A percentile compares a stretch with the other conserved stretches of the same genome.
Conservation (phyloP, 1,140 invertebrate genomes). For the Melitaea cinxia region DNA sequence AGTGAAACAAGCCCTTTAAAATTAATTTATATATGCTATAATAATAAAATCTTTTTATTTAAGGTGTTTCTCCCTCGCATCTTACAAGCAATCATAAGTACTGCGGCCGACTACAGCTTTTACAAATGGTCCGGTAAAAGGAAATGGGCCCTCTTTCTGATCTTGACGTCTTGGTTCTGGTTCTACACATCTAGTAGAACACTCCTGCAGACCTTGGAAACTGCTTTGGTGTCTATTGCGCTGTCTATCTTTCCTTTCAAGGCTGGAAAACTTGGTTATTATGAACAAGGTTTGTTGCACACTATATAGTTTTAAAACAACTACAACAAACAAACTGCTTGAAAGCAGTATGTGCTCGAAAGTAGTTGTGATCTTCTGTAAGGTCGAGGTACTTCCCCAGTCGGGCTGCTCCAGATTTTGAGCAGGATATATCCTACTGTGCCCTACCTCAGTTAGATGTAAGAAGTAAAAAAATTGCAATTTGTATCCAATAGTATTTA, state of each 20-base stretch:
- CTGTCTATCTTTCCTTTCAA: conserved; percentile 92
- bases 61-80: conserved; percentile 88
- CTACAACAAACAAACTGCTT: background rate
- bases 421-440: too few relatives aligned
- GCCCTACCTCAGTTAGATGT: too few relatives aligned
- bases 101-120: conserved; percentile 89
- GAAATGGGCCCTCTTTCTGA: conserved; percentile 85
- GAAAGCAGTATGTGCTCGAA: too few relatives aligned
- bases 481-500: too few relatives aligned
- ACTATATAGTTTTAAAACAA: background rate
- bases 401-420: too few relatives aligned
- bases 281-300: conserved; percentile 65
- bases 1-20: background rate
- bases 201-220: conserved; percentile 92
- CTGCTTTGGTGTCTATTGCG: conserved; percentile 89
- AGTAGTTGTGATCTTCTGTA: too few relatives aligned
- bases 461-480: too few relatives aligned
- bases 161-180: conserved; percentile 92
- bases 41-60: conserved; percentile 21
- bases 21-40: background rate
- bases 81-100: conserved; percentile 89
- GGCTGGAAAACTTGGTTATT: conserved; percentile 59
- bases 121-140: conserved; percentile 86
- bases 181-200: conserved; percentile 94
- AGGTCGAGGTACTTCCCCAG: too few relatives aligned